Conservation (phyloP, 2,888 invertebrate species). For the Synergus laeviventris region DNA sequence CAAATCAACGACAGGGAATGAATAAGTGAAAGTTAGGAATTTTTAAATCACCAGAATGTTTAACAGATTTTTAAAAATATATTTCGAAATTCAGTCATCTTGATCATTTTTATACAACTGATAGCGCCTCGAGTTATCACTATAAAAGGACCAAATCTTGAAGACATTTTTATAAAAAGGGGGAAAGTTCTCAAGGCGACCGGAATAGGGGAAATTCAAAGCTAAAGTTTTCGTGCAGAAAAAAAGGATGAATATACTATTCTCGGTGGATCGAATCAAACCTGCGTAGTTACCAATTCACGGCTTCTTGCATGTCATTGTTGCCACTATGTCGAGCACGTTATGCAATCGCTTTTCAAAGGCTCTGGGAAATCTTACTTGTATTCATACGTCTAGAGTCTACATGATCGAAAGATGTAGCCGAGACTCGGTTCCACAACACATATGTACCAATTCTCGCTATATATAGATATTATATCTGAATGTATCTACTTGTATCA, state of each 20-base stretch:
- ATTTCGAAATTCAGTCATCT: neutral
- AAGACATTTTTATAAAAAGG: neutral
- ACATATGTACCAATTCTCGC: neutral
- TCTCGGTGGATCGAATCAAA: slow-evolving; percentile 13
- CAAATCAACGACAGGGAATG: neutral
- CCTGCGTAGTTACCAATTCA: slow-evolving; percentile 38
- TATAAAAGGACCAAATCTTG: neutral
- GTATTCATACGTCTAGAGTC: slow-evolving; percentile 45
- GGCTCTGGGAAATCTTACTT: slow-evolving; percentile 58
- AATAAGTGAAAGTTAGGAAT: too few relatives aligned
- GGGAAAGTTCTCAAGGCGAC: neutral
- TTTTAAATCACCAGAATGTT: neutral
- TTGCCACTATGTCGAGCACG: slow-evolving; percentile 43
- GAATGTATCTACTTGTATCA: neutral
- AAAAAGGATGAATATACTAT: slow-evolving; percentile 27
- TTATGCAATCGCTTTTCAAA: slow-evolving; percentile 60
- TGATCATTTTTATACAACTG: too few relatives aligned
- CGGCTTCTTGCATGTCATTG: slow-evolving; percentile 38
- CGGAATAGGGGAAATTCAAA: slow-evolving; percentile 14
- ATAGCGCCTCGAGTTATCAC: neutral
- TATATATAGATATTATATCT: neutral
- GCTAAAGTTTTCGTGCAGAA: slow-evolving; percentile 13
- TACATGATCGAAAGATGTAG: slow-evolving; percentile 43
- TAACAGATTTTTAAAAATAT: too few relatives aligned
- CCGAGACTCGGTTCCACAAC: slow-evolving; percentile 44